Conservation (phyloP, 2,797 vertebrate species). For the Eremophila alpestris region DNA sequence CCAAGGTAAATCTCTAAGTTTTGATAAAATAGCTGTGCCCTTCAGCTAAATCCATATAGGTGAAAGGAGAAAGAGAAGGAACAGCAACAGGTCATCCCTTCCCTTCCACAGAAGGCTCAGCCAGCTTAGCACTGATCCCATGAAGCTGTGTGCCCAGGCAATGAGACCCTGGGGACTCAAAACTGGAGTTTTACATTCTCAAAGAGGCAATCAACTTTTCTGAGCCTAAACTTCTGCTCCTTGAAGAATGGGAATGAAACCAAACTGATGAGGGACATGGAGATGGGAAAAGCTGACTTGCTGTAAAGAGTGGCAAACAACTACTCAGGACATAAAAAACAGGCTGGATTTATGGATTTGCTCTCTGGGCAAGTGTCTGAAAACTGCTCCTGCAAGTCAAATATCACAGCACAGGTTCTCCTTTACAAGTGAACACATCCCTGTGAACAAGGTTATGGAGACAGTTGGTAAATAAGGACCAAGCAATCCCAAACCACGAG, state of each 20-base stretch:
- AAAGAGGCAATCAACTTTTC: background rate
- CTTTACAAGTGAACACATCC: background rate
- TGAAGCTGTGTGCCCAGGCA: background rate
- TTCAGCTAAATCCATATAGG: background rate
- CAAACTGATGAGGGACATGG: background rate
- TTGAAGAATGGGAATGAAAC: background rate
- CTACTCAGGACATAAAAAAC: background rate
- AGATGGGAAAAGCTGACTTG: background rate
- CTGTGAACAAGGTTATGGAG: background rate
- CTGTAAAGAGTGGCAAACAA: background rate
- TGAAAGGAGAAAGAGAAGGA: background rate
- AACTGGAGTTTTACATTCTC: background rate
- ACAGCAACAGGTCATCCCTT: background rate
- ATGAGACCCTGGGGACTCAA: background rate
- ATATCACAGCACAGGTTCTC: background rate
- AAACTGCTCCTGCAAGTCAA: background rate
- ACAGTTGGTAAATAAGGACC: background rate
- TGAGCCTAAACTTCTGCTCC: background rate
- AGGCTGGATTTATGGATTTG: background rate
- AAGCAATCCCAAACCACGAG: background rate
- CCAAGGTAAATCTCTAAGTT: background rate
- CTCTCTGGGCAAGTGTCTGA: background rate
- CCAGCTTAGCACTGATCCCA: background rate
- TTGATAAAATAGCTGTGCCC: background rate
- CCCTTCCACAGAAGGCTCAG: background rate